Evolutionary conservation across 2,888 invertebrate genomes (phyloP).

Genomic region (Andrena haemorrhoa): DNA sequence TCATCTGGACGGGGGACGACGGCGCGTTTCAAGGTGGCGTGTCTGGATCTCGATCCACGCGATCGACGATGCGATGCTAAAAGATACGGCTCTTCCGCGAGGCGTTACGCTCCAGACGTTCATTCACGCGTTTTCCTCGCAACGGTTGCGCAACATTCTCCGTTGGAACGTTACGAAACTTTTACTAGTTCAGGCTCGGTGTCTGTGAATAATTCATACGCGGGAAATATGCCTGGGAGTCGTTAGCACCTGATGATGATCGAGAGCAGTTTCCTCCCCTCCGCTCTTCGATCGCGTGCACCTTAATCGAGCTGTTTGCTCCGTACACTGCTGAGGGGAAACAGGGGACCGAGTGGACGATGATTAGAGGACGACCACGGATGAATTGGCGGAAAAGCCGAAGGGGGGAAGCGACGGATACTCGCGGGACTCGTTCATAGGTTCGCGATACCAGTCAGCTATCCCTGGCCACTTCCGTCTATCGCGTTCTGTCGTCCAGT

Average conservation of each 20-base stretch:
- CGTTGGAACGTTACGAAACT: conserved; percentile 29
- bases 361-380: background rate
- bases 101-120: conserved; percentile 1
- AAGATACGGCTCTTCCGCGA: background rate
- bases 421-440: conserved; percentile 27
- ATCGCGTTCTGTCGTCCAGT: conserved; percentile 50
- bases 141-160: conserved; percentile 35
- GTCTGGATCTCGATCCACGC: too few relatives aligned
- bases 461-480: conserved; percentile 49
- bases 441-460: conserved; percentile 55
- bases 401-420: conserved; percentile 31
- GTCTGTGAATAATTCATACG: conserved; percentile 54
- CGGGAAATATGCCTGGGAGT: conserved; percentile 19
- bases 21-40: too few relatives aligned
- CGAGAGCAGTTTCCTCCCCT: background rate
- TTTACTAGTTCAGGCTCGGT: conserved; percentile 28
- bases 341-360: background rate
- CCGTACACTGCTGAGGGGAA: background rate
- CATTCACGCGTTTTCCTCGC: conserved; percentile 29
- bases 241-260: conserved; percentile 5
- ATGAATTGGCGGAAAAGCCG: background rate
- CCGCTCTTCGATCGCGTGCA: background rate
- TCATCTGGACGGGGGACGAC: too few relatives aligned
- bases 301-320: background rate
- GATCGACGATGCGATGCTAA: background rate